Evolutionary conservation across 2,113 vertebrate species (phyloP).

Genomic region (Balaeniceps rex): DNA sequence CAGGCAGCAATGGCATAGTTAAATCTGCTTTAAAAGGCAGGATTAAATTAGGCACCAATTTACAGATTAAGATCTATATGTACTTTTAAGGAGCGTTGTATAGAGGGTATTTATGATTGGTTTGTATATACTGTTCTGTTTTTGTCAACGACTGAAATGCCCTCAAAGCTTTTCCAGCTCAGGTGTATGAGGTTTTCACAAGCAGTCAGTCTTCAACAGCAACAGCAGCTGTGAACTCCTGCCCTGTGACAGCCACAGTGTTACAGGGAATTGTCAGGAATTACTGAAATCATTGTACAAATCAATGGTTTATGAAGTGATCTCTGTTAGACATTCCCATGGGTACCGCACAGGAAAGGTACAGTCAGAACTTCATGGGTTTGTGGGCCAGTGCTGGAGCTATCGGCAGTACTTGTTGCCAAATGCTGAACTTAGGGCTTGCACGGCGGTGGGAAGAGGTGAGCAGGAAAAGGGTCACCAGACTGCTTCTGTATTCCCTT

Average conservation of each 20-base stretch:
- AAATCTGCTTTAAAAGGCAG: not conserved
- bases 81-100: not conserved
- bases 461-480: not conserved
- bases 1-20: not conserved
- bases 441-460: not conserved
- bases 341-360: not conserved
- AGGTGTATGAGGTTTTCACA: not conserved
- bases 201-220: slow-evolving; percentile 2
- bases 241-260: not conserved
- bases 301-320: accelerated
- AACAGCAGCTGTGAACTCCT: slow-evolving; percentile 38
- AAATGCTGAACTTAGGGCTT: not conserved
- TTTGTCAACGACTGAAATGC: not conserved
- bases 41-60: not conserved
- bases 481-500: not conserved
- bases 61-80: not conserved
- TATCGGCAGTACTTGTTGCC: not conserved
- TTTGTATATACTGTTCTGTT: not conserved
- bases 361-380: accelerated
- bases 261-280: not conserved
- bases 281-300: not conserved
- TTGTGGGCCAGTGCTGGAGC: not conserved
- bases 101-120: not conserved
- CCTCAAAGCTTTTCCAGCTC: not conserved
- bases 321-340: slow-evolving; percentile 6